Evolutionary conservation across 2,113 vertebrate species (phyloP).

Genomic region (Zosterops lateralis): DNA sequence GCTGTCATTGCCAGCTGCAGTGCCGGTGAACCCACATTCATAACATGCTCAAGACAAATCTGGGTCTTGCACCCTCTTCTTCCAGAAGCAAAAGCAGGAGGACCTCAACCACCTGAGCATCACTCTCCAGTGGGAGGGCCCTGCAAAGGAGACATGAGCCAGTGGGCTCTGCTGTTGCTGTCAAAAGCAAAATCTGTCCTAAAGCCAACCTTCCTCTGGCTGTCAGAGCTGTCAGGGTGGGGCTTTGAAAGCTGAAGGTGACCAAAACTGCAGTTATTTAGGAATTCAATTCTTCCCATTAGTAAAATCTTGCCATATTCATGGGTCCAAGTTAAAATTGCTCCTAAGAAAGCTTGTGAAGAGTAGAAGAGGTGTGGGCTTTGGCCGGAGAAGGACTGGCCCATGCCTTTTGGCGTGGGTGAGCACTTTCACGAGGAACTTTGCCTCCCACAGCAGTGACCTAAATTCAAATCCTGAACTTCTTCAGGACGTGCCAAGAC

Average conservation of each 20-base stretch:
- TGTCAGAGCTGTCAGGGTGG: background rate
- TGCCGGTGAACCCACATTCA: rapidly evolving
- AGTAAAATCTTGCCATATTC: background rate
- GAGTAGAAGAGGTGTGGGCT: background rate
- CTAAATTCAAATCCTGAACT: background rate
- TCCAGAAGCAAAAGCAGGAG: background rate
- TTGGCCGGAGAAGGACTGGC: background rate
- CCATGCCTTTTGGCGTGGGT: background rate
- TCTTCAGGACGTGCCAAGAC: background rate
- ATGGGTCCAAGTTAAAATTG: conserved; percentile 31
- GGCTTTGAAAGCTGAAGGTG: background rate
- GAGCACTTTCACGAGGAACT: background rate
- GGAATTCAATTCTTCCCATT: background rate
- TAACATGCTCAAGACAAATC: background rate
- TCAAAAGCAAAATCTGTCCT: background rate
- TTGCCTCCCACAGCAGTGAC: background rate
- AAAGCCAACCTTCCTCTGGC: background rate
- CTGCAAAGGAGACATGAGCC: rapidly evolving
- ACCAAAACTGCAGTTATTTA: background rate
- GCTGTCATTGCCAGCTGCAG: background rate
- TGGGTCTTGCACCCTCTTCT: background rate
- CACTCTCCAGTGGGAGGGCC: background rate
- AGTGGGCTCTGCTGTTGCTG: background rate
- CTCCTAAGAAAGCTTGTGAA: conserved; percentile 45
- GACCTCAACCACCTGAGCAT: background rate